phyloP scores from a whole-genome alignment of 2,888 invertebrate species.

The Hemistola chrysoprasaria region DNA sequence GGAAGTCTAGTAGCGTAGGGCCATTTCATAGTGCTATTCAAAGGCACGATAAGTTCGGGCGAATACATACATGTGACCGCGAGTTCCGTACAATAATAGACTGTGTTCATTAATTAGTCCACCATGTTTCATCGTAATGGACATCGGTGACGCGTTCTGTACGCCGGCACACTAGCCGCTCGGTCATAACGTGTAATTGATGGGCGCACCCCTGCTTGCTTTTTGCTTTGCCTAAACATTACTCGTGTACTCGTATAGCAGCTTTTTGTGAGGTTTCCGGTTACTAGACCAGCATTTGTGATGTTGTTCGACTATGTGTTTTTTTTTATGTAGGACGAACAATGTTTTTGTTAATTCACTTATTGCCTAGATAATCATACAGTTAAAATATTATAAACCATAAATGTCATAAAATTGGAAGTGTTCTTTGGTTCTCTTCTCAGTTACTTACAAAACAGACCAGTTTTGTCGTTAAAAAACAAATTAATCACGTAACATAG shows the following conservation, averaged over 20 bases:
- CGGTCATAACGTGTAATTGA: slow-evolving; percentile 46
- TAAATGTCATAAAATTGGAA: no score
- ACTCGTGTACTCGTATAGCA: slow-evolving; percentile 30
- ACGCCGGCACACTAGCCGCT: slow-evolving; percentile 24
- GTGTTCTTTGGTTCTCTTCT: no score
- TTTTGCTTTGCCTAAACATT: slow-evolving; percentile 47
- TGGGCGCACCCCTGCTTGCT: slow-evolving; percentile 40
- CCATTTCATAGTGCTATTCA: no score
- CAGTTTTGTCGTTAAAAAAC: slow-evolving; percentile 14
- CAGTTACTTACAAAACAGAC: slow-evolving; percentile 7
- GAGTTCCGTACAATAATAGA: slow-evolving; percentile 60
- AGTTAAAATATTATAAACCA: no score
- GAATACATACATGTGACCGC: slow-evolving; percentile 43
- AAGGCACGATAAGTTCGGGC: no score
- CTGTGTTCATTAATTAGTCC: slow-evolving; percentile 71
- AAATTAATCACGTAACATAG: slow-evolving; percentile 48
- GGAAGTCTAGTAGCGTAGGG: no score
- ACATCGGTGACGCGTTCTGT: slow-evolving; percentile 54
- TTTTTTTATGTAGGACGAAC: not conserved
- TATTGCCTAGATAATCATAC: no score
- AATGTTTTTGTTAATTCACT: no score
- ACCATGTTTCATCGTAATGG: slow-evolving; percentile 73
- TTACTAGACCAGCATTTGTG: slow-evolving; percentile 18
- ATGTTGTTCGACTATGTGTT: slow-evolving; percentile 5
- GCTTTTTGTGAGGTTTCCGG: slow-evolving; percentile 27